Evolutionary conservation across 2,888 invertebrate genomes (phyloP).

Genomic region (Patella ulyssiponensis): DNA sequence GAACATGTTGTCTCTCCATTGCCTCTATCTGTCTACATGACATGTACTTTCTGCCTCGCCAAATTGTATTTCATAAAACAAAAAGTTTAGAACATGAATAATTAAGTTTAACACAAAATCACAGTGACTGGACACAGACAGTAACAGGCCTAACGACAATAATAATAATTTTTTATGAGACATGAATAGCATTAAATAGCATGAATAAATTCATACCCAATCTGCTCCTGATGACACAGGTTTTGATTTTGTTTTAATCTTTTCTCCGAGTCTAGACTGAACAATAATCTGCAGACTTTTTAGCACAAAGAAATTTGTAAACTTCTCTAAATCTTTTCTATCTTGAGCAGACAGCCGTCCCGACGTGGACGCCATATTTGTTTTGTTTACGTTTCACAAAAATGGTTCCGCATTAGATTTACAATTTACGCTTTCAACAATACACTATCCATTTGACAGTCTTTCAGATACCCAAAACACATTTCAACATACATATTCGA

Average conservation of each 20-base stretch:
- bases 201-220: slow-evolving; percentile 78
- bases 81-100: background rate
- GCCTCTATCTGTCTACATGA: no score
- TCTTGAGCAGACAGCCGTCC: slow-evolving; percentile 57
- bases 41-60: no score
- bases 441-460: no score
- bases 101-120: background rate
- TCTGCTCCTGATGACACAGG: slow-evolving; percentile 84
- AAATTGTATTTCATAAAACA: no score
- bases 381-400: slow-evolving; percentile 30
- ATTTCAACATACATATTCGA: no score
- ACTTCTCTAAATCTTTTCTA: slow-evolving; percentile 87
- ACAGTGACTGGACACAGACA: background rate
- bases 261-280: slow-evolving; percentile 90
- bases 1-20: no score
- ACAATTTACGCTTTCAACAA: no score
- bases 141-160: background rate
- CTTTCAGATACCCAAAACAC: no score
- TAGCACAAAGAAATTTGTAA: slow-evolving; percentile 87
- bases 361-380: slow-evolving; percentile 40
- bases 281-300: slow-evolving; percentile 93
- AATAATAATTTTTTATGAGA: no score
- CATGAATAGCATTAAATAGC: no score
- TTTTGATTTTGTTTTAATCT: slow-evolving; percentile 85
- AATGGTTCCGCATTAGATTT: background rate